phyloP scores from a whole-genome alignment of 2,797 vertebrate genomes.

The Staurois parvus region DNA sequence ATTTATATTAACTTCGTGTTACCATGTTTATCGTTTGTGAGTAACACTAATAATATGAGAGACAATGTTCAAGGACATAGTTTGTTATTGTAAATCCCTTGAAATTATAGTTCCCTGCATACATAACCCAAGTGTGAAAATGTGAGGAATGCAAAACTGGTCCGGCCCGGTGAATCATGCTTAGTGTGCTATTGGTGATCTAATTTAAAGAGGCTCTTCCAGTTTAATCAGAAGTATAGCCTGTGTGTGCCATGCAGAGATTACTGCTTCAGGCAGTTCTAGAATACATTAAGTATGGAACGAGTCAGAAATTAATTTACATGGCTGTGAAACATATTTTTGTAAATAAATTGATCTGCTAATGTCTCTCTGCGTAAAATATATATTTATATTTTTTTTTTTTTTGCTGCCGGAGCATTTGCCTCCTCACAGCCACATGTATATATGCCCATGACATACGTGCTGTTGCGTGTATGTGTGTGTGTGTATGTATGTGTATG shows the following conservation, averaged over 20 bases:
- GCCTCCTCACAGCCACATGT: too few relatives aligned
- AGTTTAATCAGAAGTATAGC: neutral
- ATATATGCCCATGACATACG: too few relatives aligned
- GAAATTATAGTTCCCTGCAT: neutral
- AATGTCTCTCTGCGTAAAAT: too few relatives aligned
- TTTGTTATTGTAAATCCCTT: neutral
- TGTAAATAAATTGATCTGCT: too few relatives aligned
- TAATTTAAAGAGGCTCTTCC: conserved; percentile 10
- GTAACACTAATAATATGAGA: neutral
- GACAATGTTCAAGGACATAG: neutral
- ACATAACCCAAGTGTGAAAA: neutral
- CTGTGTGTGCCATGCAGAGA: neutral
- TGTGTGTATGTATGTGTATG: too few relatives aligned
- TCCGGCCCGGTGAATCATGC: conserved; percentile 25
- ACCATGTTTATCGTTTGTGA: neutral
- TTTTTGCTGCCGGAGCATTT: too few relatives aligned
- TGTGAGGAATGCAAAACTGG: neutral
- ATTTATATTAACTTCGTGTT: neutral
- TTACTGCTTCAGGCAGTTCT: neutral
- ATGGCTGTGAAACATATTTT: too few relatives aligned
- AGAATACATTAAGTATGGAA: neutral
- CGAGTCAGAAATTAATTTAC: too few relatives aligned
- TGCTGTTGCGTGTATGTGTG: too few relatives aligned
- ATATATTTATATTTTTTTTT: too few relatives aligned
- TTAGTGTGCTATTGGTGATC: neutral